phyloP scores from a whole-genome alignment of 1,140 invertebrate genomes.

The Pollicipes pollicipes region DNA sequence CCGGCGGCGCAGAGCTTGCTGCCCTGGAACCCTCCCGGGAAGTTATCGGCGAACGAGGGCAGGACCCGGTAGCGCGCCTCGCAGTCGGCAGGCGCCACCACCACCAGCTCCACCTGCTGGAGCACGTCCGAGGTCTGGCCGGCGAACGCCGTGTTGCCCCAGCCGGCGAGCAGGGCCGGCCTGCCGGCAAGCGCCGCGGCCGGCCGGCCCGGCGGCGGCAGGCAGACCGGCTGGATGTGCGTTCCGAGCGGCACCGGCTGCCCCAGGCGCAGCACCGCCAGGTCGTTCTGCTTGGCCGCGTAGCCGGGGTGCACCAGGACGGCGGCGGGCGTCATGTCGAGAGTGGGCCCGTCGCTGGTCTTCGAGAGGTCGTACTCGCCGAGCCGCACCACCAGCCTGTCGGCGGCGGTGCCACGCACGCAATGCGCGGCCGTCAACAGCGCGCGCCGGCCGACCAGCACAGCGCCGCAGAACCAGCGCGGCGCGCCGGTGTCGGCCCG shows the following conservation, averaged over 20 bases:
- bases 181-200: neutral
- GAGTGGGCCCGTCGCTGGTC: neutral
- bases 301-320: neutral
- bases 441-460: neutral
- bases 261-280: neutral
- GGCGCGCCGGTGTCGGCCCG: too few species aligned
- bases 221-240: neutral
- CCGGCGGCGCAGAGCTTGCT: neutral
- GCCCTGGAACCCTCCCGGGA: neutral
- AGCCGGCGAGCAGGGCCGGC: neutral
- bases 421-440: neutral
- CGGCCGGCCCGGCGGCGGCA: neutral
- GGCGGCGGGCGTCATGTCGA: neutral
- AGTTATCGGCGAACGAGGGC: neutral
- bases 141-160: neutral
- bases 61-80: neutral
- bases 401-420: neutral
- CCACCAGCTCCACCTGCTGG: neutral
- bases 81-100: neutral
- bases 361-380: neutral
- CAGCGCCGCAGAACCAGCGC: neutral
- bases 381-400: neutral
- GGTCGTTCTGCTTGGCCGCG: neutral
- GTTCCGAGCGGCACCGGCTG: neutral
- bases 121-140: neutral